Evolutionary conservation across 2,113 vertebrate genomes (phyloP), one percentile per base, ranked within the genome.

Genomic region (Callipepla californica): DNA sequence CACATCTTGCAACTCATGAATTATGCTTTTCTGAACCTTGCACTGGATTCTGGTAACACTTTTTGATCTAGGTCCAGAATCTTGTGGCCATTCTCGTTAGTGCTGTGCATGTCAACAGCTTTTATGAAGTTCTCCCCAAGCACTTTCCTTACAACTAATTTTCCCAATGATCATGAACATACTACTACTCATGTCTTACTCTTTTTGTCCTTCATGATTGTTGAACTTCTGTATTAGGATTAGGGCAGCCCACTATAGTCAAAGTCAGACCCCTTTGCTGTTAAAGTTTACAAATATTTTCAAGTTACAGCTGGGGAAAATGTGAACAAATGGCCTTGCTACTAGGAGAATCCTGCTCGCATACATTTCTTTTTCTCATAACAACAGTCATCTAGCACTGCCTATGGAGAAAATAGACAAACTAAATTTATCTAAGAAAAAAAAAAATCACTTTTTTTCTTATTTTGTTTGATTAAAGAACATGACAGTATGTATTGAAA

Each of bases 41-140:
- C 2, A 6, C 3, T 68, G n/a, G 8, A 34, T 51, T 19, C 18
- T 70, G 22, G 30, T 36, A 14, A 63, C 14, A 5, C 9, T 21
- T 87, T 80, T 78, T 48, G 26, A 6, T 30, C 15, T 13, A 42
- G 23, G 7, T 79, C 30, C 67, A 36, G 63, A 48, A 23, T 66
- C 14, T 22, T 0, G 0, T 23, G 19, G 14, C 28, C 47, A 11
- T 2, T 3, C 42, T 11, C 17, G 8, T 4, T 22, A 8, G 4
- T 77, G 51, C 6, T 55, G 45, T 17, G 50, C 11, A 11, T 10
- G 40, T 17, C 50, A 67, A 36, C 4, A 10, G 6, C 3, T 58
- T 74, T 47, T 62, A 2, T 65, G 25, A 32, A 61, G 36, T 3
- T 88, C n/a, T 51, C 11, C 9, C 40, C 9, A 0, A 3, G 4